Base-by-base conservation (phyloP, 2,888 invertebrate species). In the Dicycla oo region DNA sequence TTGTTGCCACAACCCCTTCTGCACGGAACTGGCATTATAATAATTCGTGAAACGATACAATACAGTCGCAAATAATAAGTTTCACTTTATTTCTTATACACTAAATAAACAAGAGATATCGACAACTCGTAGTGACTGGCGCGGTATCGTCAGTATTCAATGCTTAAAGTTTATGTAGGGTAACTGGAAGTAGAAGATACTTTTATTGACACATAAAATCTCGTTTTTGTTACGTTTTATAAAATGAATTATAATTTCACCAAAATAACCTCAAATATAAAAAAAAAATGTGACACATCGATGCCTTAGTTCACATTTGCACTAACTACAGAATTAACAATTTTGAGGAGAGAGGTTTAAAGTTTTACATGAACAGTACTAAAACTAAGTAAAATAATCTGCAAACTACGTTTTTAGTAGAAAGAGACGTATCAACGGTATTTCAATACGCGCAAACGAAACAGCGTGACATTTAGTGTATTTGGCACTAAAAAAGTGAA, bases 1-100 rank as follows among this genome's bases (percentile, higher is more conserved):
- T 97, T 97, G 88, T 97, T 97, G 0, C 98, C 98, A 94, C 98
- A 98, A 57, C 97, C 97, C 53, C 97, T 96, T 82, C 97, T 97
- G 90, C 98, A 98, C 26, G 91, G 86, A 20, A 97, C 91, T 53
- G 97, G 97, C 98, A 98, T 98, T 82, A n/a, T 40, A 47, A 40
- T 54, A 47, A 26, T 43, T 30, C 13, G 26, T 26, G 20, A 45
- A 75, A n/a, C 1, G 3, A 49, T 26, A 57, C 40, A 49, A 75
- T 67, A 43, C 1, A 13, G 66, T 47, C 13, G 40, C 20, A 65
- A 74, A 47, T 62, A 20, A 11, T 30, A 15, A n/a, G 23, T 75
- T 45, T 51, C 6, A 38, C 23, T 75, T n/a, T 5, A 43, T n/a
- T 73, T 63, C 13, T 5, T 68, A 38, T 23, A 60, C 47, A 65